Base-by-base conservation (phyloP, 2,888 invertebrate species). In the Aspidiotus rigidus region DNA sequence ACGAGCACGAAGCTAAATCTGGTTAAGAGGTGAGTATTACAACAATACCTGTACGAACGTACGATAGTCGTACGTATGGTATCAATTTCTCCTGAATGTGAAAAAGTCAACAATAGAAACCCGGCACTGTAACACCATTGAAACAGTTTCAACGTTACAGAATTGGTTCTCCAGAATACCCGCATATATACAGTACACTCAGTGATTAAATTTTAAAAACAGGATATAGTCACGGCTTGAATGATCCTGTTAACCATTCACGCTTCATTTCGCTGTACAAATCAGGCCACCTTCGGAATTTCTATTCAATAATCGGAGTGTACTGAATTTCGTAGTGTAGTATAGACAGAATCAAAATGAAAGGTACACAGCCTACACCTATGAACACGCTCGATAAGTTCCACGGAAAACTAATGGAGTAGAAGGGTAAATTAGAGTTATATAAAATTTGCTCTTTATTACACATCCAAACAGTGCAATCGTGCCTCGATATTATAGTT, bases 71-170 rank as follows among this genome's bases (percentile, higher is more conserved):
- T 28, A 9, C 10, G 13, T 28, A 59, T 39, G 13, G 59, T 59
- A 59, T 59, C 59, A 59, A 59, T 59, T 59, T 59, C 59, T 59
- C 28, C 28, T 59, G 28, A 59, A 59, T 59, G 59, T 39, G 39
- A 59, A 59, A 59, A 59, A 59, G 59, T 59, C 59, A 59, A 59
- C 59, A 59, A 59, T 59, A 39, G 59, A 15, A 56, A 13, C 49
- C 49, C 49, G 28, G 49, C 49, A 49, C 49, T n/a, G 49, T 5
- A 28, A 5, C 49, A 49, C 49, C 49, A 49, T 49, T 49, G 49
- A 49, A 13, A 11, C 49, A 49, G 49, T 49, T 49, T n/a, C 11
- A 49, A 49, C 49, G 49, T 49, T 28, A 49, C 49, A 49, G 49
- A 11, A n/a, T 13, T 49, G 49, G 49, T 49, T 49, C n/a, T 49